Base-by-base conservation (phyloP, 2,888 invertebrate species). In the Parapristionchus giblindavisi region DNA sequence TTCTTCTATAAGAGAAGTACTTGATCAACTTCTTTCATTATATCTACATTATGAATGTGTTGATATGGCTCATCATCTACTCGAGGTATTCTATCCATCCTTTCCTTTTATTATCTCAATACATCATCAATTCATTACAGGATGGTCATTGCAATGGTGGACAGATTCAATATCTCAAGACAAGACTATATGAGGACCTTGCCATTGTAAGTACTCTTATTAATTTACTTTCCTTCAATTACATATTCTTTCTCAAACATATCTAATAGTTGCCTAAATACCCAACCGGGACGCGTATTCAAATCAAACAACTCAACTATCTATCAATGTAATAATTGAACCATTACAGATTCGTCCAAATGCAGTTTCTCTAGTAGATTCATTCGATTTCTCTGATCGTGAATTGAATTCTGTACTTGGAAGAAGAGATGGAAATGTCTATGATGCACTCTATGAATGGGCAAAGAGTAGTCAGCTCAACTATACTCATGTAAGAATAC, bases 321-420 rank as follows among this genome's bases (percentile, higher is more conserved):
- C n/a, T n/a, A n/a, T n/a, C n/a, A n/a, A n/a, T 43, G 43, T 65
- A 65, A 43, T 43, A 36, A 32, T 58, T 34, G 14, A 27, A n/a
- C 21, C 51, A 14, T 70, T 27, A 34, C 66, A 68, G 60, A 90
- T 97, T 52, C 92, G 96, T 61, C 94, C 94, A 1, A 93, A 96
- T 89, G 95, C 94, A 0, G 93, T 97, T 0, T 93, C 93, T 0
- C 91, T 97, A 32, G 95, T 96, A 0, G 97, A 97, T 90, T 92
- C 94, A 14, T 97, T 96, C 88, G 96, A 96, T 87, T 88, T 89
- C 77, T 85, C 86, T 21, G 90, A 90, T 79, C 81, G 85, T 6
- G 83, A 89, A 40, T 84, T 90, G 60, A 85, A 88, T 78, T 89
- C 89, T 3, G 88, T 85, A 32, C 83, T 89, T 29, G 87, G 87